Evolutionary conservation across 2,113 vertebrate species (phyloP).

Genomic region (Varanus salvator): DNA sequence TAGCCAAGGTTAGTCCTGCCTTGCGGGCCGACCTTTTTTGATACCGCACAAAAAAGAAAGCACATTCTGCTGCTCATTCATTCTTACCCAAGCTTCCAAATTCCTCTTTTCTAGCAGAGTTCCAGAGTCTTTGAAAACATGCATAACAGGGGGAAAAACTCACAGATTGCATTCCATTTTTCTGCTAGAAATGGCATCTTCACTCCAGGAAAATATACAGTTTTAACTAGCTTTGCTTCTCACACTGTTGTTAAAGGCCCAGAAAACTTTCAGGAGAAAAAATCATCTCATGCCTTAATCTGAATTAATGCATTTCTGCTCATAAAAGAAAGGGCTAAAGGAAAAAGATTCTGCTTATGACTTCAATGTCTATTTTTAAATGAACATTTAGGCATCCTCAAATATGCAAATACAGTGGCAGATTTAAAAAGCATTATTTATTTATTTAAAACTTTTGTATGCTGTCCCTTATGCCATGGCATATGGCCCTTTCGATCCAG

Average conservation of each 20-base stretch:
- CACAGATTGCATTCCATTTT: neutral
- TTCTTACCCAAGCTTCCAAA: neutral
- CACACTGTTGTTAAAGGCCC: neutral
- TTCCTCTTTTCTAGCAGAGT: neutral
- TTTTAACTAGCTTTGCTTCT: too few species aligned
- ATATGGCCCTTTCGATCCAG: neutral
- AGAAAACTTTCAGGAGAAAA: neutral
- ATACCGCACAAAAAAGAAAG: slow-evolving; percentile 38
- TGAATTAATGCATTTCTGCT: neutral
- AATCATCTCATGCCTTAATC: neutral
- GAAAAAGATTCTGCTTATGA: neutral
- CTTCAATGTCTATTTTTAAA: neutral
- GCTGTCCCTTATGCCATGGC: too few species aligned
- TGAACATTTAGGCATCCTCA: neutral
- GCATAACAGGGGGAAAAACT: neutral
- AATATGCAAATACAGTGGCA: neutral
- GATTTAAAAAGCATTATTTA: neutral
- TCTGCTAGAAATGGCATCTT: neutral
- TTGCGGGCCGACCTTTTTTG: slow-evolving; percentile 21
- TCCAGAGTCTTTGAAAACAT: neutral
- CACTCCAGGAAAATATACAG: neutral
- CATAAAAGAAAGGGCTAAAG: neutral
- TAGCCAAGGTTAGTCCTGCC: slow-evolving; percentile 32
- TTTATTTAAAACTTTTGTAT: too few species aligned
- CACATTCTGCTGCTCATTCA: neutral